Percentiles rank a stretch among this genome's conserved stretches.
phyloP scores from a whole-genome alignment of 2,888 invertebrate species.

The Catocala fraxini region DNA sequence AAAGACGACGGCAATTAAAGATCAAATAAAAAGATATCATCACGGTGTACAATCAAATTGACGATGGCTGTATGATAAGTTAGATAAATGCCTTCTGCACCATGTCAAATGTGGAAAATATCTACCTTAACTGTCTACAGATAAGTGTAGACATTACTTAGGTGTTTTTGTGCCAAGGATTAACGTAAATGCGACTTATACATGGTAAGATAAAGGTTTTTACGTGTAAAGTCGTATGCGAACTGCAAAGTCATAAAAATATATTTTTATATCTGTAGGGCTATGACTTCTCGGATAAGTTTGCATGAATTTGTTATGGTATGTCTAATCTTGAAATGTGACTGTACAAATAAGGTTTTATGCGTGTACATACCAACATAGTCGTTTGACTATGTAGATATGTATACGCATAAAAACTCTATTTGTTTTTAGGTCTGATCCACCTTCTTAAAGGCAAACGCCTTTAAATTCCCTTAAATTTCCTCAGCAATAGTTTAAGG shows the following conservation, averaged over 20 bases:
- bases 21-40: background rate
- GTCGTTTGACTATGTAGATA: too few relatives aligned
- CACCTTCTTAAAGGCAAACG: too few relatives aligned
- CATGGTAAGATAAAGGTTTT: background rate
- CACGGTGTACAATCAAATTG: background rate
- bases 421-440: too few relatives aligned
- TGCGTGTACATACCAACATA: too few relatives aligned
- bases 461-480: too few relatives aligned
- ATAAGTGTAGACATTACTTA: constrained; percentile 1
- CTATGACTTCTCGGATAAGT: too few relatives aligned
- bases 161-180: constrained; percentile 14
- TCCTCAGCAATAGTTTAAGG: too few relatives aligned
- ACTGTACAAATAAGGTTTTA: too few relatives aligned
- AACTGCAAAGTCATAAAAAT: background rate
- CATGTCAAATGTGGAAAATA: background rate
- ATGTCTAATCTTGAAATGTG: too few relatives aligned
- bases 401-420: too few relatives aligned
- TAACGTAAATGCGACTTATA: background rate
- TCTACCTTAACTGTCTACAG: background rate
- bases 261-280: too few relatives aligned
- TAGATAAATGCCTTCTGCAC: background rate
- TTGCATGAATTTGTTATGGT: too few relatives aligned
- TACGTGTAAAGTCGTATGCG: background rate
- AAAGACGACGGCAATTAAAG: background rate
- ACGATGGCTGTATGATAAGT: background rate